These are phyloP conservation scores for Scrobipalpa atriplicella DNA, from an alignment of 2,888 invertebrate genomes.

Conservation along the genomic window DNA sequence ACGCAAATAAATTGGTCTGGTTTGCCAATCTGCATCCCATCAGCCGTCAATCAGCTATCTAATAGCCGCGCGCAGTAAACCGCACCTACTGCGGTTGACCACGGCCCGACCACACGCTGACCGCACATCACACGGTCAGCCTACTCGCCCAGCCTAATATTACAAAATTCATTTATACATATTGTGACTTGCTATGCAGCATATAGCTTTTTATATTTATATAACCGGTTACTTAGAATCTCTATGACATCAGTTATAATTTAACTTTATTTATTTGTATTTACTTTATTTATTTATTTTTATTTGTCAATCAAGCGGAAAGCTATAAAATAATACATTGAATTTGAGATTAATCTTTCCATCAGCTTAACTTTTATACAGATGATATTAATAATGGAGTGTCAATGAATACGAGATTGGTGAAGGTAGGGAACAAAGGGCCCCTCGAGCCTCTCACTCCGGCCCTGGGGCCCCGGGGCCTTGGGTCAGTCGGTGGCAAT, in stretches of 20 bases:
- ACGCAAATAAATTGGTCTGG: too few relatives aligned
- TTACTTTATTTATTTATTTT: too few relatives aligned
- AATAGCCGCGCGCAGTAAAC: neutral
- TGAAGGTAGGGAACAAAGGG: neutral
- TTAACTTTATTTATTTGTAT: too few relatives aligned
- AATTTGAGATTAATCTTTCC: neutral
- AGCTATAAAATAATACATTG: neutral
- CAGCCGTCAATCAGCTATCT: neutral
- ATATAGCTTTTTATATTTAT: too few relatives aligned
- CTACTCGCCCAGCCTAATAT: neutral
- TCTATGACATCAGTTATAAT: too few relatives aligned
- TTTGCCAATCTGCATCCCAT: neutral
- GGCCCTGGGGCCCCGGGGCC: neutral
- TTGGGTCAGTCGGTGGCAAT: neutral
- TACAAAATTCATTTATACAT: too few relatives aligned
- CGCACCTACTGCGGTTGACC: neutral
- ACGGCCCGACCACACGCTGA: neutral
- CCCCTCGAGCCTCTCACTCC: neutral
- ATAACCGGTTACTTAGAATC: too few relatives aligned
- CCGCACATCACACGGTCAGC: neutral
- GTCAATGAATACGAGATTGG: constrained; percentile 1
- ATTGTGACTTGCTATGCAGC: too few relatives aligned
- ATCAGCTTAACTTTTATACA: neutral
- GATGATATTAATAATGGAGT: neutral
- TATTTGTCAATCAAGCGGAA: neutral